Percentiles rank a stretch among this genome's conserved stretches.
Conservation (phyloP, 2,888 invertebrate genomes). For the Poecilus cupreus region DNA sequence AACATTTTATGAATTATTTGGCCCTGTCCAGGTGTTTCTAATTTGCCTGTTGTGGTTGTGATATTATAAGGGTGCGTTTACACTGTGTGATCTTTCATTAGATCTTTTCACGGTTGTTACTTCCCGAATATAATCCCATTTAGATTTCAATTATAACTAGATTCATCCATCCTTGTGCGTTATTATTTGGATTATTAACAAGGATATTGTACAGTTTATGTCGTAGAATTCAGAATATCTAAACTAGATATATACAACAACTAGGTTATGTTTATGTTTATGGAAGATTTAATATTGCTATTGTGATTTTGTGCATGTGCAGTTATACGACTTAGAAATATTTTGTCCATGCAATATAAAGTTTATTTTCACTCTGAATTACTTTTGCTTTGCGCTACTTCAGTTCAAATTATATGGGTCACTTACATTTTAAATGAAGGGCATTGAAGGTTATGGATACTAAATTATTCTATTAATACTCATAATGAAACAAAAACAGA, state of each 20-base stretch:
- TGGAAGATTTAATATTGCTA: background rate
- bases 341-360: too few species aligned
- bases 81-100: background rate
- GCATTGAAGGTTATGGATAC: too few species aligned
- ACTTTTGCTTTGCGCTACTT: too few species aligned
- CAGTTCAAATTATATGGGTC: too few species aligned
- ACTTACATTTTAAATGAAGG: too few species aligned
- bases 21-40: too few species aligned
- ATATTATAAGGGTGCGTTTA: background rate
- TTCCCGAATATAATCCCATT: slow-evolving; percentile 1
- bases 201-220: slow-evolving; percentile 10
- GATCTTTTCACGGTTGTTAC: slow-evolving; percentile 2
- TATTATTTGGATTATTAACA: slow-evolving; percentile 36
- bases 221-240: background rate
- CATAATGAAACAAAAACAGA: too few species aligned
- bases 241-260: background rate
- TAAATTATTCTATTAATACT: too few species aligned
- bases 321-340: too few species aligned
- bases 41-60: background rate
- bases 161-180: slow-evolving; percentile 31
- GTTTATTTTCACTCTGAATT: too few species aligned
- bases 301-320: too few species aligned
- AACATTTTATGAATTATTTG: background rate
- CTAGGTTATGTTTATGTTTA: background rate
- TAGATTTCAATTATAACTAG: slow-evolving; percentile 6